Conservation (phyloP, 2,797 vertebrate genomes). For the Morelia viridis region DNA sequence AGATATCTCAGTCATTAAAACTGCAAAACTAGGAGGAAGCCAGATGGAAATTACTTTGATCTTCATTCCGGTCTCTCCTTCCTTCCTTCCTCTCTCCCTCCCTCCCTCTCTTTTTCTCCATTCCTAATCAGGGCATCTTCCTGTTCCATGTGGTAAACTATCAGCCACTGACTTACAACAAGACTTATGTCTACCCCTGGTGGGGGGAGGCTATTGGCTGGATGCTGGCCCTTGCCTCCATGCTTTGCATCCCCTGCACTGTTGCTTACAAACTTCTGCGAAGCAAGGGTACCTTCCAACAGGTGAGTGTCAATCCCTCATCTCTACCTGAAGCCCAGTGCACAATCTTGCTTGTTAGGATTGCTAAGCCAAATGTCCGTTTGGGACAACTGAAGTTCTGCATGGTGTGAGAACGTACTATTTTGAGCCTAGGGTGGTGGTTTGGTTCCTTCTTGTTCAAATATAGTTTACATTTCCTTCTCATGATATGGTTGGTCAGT, state of each 20-base stretch:
- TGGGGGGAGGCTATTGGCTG: slow-evolving; percentile 92
- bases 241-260: slow-evolving; percentile 90
- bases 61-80: not conserved
- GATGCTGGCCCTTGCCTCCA: slow-evolving; percentile 87
- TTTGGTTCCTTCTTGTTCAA: not conserved
- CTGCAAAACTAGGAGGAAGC: not conserved
- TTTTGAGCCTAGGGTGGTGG: no score
- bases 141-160: slow-evolving; percentile 90
- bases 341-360: not conserved
- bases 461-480: not conserved
- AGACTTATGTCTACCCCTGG: slow-evolving; percentile 88
- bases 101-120: not conserved
- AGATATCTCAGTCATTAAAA: not conserved
- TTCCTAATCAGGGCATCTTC: slow-evolving; percentile 77
- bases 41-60: not conserved
- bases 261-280: slow-evolving; percentile 83
- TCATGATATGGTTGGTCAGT: not conserved
- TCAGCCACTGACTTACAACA: slow-evolving; percentile 92
- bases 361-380: not conserved
- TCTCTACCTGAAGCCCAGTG: fast-evolving
- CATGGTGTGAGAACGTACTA: not conserved
- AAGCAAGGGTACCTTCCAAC: slow-evolving; percentile 82
- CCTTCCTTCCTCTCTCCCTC: not conserved
- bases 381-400: not conserved
- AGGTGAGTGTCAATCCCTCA: slow-evolving; percentile 73